Conservation (phyloP, 2,888 invertebrate species). For the Aleiodes leptofemur region DNA sequence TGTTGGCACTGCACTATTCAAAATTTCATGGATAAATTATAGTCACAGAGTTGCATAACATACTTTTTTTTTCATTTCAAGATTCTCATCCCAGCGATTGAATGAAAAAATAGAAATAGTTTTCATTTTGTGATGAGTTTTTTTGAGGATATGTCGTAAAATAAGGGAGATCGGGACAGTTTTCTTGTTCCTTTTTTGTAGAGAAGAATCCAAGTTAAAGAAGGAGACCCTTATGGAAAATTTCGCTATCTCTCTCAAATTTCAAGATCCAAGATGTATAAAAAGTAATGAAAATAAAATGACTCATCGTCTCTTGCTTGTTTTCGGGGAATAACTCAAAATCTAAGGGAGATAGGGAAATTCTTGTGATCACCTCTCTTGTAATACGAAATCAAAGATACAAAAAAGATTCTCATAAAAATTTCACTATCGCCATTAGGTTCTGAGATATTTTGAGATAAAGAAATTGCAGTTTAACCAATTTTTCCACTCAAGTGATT, state of each 20-base stretch:
- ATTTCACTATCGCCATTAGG: not conserved
- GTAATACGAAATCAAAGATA: not conserved
- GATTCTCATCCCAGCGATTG: no score
- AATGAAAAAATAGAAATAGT: no score
- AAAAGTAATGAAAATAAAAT: not conserved
- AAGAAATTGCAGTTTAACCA: not conserved
- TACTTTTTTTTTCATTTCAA: no score
- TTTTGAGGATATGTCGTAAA: no score
- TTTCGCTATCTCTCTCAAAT: not conserved
- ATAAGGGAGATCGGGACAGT: no score
- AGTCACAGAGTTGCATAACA: not conserved
- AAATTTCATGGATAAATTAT: not conserved
- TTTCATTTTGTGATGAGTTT: no score
- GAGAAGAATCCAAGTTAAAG: no score
- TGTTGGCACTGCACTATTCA: conserved; percentile 21
- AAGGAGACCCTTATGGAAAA: not conserved
- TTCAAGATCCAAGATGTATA: not conserved
- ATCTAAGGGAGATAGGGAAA: not conserved
- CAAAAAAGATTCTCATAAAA: not conserved
- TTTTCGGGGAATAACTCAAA: not conserved
- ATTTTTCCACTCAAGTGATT: conserved; percentile 1
- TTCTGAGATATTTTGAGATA: not conserved
- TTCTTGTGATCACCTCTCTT: not conserved
- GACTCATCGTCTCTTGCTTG: not conserved
- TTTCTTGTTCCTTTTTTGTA: no score